Conservation (phyloP, 2,888 invertebrate species). For the Drosophila sordidapex region DNA sequence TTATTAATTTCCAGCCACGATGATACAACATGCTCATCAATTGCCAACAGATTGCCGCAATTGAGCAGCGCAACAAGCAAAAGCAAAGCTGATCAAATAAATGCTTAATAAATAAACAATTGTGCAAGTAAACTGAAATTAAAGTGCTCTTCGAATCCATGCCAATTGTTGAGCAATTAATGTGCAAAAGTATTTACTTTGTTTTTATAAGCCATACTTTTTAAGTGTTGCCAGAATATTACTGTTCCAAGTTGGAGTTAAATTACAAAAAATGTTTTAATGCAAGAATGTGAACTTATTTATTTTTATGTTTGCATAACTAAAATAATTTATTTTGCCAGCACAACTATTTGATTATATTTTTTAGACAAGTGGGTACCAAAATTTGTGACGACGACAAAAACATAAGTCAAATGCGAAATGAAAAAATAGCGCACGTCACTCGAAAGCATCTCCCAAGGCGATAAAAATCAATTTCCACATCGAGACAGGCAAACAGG, state of each 20-base stretch:
- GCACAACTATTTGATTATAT: neutral
- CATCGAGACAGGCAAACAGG: slow-evolving; percentile 55
- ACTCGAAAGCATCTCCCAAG: slow-evolving; percentile 55
- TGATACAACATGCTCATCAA: slow-evolving; percentile 27
- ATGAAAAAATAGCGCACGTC: slow-evolving; percentile 23
- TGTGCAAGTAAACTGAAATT: neutral
- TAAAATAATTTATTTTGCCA: neutral
- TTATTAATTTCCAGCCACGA: slow-evolving; percentile 42
- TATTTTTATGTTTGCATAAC: neutral
- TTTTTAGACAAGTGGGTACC: neutral
- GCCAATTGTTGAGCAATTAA: slow-evolving; percentile 8
- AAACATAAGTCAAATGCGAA: neutral
- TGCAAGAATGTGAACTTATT: neutral
- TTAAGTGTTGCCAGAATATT: neutral
- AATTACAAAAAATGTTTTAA: neutral
- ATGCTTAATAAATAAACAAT: slow-evolving; percentile 6
- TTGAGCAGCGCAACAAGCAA: slow-evolving; percentile 9
- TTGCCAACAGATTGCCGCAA: slow-evolving; percentile 36
- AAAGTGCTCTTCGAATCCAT: slow-evolving; percentile 1
- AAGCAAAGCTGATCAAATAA: neutral
- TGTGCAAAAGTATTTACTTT: neutral
- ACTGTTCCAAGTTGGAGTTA: neutral
- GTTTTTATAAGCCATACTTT: neutral
- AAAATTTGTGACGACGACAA: slow-evolving; percentile 41
- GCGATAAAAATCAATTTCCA: slow-evolving; percentile 75